phyloP scores from a whole-genome alignment of 2,888 invertebrate species.

The Ommatoiulus sabulosus region DNA sequence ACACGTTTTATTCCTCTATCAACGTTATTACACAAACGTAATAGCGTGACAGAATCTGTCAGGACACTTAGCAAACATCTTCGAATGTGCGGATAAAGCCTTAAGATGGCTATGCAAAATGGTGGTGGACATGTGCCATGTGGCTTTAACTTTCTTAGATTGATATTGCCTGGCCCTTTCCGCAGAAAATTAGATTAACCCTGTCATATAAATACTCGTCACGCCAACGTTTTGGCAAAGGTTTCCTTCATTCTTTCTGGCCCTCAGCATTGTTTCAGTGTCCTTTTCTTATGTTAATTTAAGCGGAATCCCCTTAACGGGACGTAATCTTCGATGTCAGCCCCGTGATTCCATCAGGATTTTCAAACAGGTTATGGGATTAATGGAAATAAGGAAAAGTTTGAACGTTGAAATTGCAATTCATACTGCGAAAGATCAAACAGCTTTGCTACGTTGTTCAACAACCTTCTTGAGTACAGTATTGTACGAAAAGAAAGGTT shows the following conservation, averaged over 20 bases:
- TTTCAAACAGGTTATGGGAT: neutral
- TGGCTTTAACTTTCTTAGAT: neutral
- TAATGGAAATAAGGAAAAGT: neutral
- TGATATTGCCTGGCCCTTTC: neutral
- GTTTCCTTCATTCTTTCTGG: neutral
- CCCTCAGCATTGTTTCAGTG: neutral
- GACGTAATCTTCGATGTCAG: neutral
- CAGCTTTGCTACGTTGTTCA: neutral
- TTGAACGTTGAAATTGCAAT: neutral
- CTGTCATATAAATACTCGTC: constrained; percentile 43
- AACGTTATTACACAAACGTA: constrained; percentile 24
- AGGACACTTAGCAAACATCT: neutral
- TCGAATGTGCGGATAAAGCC: neutral
- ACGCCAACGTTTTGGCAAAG: neutral
- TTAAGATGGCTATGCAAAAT: neutral
- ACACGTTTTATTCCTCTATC: constrained; percentile 26
- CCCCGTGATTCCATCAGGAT: neutral
- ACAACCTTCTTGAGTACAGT: neutral
- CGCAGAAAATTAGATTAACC: constrained; percentile 29
- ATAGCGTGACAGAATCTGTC: constrained; percentile 25
- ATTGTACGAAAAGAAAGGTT: neutral
- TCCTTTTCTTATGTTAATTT: constrained; percentile 5
- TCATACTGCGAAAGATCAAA: neutral
- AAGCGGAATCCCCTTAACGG: neutral
- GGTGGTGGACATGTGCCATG: constrained; percentile 30